Evolutionary conservation across 2,888 invertebrate species (phyloP).

Genomic region (Drosophila glabriapex): DNA sequence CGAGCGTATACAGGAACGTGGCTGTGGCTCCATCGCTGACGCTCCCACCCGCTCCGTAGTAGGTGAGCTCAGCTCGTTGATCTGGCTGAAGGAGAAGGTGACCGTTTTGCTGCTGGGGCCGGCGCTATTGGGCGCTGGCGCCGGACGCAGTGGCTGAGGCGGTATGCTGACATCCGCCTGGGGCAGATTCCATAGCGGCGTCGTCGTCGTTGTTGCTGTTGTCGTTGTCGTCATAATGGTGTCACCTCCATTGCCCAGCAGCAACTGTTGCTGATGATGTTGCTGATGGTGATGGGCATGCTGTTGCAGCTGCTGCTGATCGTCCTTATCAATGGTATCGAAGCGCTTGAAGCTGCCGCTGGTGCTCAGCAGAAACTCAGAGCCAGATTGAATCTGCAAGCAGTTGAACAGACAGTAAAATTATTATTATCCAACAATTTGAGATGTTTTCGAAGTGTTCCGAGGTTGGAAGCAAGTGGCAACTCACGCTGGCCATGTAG

Average conservation of each 20-base stretch:
- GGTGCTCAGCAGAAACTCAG: constrained; percentile 88
- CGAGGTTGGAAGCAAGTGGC: background rate
- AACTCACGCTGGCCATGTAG: constrained; percentile 87
- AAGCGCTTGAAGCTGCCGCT: constrained; percentile 89
- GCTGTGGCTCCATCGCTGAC: constrained; percentile 24
- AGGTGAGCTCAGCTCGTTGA: constrained; percentile 52
- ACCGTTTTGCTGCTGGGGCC: constrained; percentile 77
- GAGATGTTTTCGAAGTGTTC: background rate
- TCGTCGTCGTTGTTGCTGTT: constrained; percentile 69
- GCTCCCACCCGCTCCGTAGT: constrained; percentile 23
- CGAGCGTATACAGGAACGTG: constrained; percentile 62
- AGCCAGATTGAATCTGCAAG: constrained; percentile 88
- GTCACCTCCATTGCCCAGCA: constrained; percentile 28
- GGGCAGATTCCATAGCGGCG: constrained; percentile 84
- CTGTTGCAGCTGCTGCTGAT: constrained; percentile 81
- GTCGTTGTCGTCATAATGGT: background rate
- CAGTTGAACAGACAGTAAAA: background rate
- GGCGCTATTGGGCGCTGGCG: constrained; percentile 85
- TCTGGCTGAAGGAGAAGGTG: constrained; percentile 74
- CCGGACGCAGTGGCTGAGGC: constrained; percentile 89
- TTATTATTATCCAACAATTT: background rate
- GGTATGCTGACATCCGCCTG: constrained; percentile 86
- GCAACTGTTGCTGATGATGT: constrained; percentile 82
- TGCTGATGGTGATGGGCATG: constrained; percentile 24
- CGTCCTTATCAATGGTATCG: constrained; percentile 88